Evolutionary conservation across 2,797 vertebrate genomes (phyloP).

Genomic region (Ctenopoma multispine): DNA sequence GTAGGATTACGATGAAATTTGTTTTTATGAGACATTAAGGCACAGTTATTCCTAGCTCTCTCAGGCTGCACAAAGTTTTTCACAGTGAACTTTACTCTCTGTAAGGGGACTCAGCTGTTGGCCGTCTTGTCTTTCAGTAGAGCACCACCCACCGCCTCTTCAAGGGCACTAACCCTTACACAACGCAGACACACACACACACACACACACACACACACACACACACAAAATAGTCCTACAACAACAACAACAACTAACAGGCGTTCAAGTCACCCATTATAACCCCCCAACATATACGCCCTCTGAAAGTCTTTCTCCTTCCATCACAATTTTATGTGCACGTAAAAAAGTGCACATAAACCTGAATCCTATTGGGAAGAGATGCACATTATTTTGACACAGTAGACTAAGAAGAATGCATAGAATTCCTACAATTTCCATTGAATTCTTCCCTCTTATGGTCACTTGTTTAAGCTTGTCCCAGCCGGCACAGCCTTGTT

Average conservation of each 20-base stretch:
- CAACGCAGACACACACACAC: slow-evolving; percentile 13
- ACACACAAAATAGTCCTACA: slow-evolving; percentile 6
- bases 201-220: slow-evolving; percentile 2
- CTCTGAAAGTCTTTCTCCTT: neutral
- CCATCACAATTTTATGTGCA: neutral
- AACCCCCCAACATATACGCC: neutral
- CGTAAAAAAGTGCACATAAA: neutral
- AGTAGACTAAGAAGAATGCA: slow-evolving; percentile 71
- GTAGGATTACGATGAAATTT: too few relatives aligned
- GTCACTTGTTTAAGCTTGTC: slow-evolving; percentile 83
- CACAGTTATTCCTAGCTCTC: neutral
- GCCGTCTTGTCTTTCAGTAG: slow-evolving; percentile 30
- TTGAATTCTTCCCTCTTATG: slow-evolving; percentile 69
- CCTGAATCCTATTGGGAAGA: slow-evolving; percentile 3
- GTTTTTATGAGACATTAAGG: neutral
- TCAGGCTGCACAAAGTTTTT: slow-evolving; percentile 14
- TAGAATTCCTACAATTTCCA: slow-evolving; percentile 78
- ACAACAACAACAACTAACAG: neutral
- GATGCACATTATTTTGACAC: slow-evolving; percentile 50
- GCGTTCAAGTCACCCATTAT: slow-evolving; percentile 13
- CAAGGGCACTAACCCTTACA: slow-evolving; percentile 23
- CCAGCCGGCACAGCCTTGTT: slow-evolving; percentile 68
- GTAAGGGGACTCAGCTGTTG: slow-evolving; percentile 40
- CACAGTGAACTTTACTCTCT: slow-evolving; percentile 50
- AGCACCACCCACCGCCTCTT: slow-evolving; percentile 17